Percentiles rank a stretch among this genome's conserved stretches.
Conservation (phyloP, 2,113 vertebrate species). For the Odontophorus gujanensis region DNA sequence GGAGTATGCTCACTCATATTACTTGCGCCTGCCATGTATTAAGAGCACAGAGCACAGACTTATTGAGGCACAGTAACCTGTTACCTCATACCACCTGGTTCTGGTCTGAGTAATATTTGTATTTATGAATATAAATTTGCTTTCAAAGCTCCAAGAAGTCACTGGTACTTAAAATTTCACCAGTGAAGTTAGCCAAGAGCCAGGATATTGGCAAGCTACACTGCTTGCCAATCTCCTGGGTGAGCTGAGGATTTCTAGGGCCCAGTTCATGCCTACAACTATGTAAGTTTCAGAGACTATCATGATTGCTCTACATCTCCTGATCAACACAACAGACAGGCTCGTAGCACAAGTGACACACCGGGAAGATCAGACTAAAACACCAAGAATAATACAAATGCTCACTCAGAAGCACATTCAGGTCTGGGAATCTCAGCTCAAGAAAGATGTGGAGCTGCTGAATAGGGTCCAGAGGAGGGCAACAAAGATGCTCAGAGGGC, state of each 20-base stretch:
- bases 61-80: background rate
- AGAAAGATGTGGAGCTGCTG: background rate
- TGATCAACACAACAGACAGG: background rate
- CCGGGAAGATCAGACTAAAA: background rate
- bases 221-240: background rate
- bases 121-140: conserved; percentile 5
- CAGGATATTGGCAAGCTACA: fast-evolving
- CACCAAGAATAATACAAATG: background rate
- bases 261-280: background rate
- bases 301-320: background rate
- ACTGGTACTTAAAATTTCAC: background rate
- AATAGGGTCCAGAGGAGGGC: no score
- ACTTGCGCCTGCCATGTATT: background rate
- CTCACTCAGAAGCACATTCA: background rate
- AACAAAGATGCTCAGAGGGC: no score
- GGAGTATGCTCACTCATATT: fast-evolving
- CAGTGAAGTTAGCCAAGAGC: background rate
- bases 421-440: background rate
- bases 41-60: background rate
- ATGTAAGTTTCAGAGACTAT: background rate
- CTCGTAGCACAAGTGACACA: background rate
- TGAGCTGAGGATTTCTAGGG: background rate
- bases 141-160: background rate
- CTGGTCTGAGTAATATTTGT: background rate
- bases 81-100: background rate